Percentiles rank a stretch among this genome's conserved stretches.
Evolutionary conservation across 2,888 invertebrate genomes (phyloP).

Genomic region (Hybos culiciformis): DNA sequence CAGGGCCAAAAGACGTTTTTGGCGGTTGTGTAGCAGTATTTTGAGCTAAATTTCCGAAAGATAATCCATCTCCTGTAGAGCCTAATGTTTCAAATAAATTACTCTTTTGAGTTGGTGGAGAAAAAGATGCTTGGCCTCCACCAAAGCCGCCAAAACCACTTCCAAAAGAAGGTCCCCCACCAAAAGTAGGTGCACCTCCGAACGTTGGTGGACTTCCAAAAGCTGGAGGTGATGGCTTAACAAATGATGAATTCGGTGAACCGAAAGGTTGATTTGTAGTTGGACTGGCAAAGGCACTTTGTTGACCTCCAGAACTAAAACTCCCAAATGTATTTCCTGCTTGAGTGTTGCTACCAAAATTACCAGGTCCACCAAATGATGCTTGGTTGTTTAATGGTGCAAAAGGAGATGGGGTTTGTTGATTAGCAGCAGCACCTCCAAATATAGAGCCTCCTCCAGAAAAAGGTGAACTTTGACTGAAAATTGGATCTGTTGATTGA

Average conservation of each 20-base stretch:
- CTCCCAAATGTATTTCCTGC: slow-evolving; percentile 4
- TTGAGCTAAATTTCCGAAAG: slow-evolving; percentile 34
- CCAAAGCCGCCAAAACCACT: slow-evolving; percentile 26
- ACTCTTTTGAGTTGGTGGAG: slow-evolving; percentile 22
- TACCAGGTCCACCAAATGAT: neutral
- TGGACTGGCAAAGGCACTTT: slow-evolving; percentile 19
- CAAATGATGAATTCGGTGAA: slow-evolving; percentile 20
- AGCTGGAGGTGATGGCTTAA: slow-evolving; percentile 17
- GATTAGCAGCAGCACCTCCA: neutral
- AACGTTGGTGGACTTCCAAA: slow-evolving; percentile 28
- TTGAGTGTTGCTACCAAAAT: no score
- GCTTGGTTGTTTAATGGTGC: no score
- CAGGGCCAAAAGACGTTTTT: no score
- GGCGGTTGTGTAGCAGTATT: no score
- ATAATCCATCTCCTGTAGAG: slow-evolving; percentile 27
- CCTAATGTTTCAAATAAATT: slow-evolving; percentile 33
- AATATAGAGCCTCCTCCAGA: slow-evolving; percentile 13
- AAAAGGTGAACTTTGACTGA: no score
- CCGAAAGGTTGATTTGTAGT: slow-evolving; percentile 29
- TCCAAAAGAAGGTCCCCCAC: slow-evolving; percentile 29
- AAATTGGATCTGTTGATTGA: slow-evolving; percentile 12
- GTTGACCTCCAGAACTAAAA: slow-evolving; percentile 6
- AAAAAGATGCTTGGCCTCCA: slow-evolving; percentile 20
- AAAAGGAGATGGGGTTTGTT: slow-evolving; percentile 4
- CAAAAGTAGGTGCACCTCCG: slow-evolving; percentile 31